A percentile compares a stretch with the other conserved stretches of the same genome.
These are phyloP conservation scores for Takifugu rubripes DNA, from an alignment of 2,797 vertebrate genomes.

Conservation along the genomic window DNA sequence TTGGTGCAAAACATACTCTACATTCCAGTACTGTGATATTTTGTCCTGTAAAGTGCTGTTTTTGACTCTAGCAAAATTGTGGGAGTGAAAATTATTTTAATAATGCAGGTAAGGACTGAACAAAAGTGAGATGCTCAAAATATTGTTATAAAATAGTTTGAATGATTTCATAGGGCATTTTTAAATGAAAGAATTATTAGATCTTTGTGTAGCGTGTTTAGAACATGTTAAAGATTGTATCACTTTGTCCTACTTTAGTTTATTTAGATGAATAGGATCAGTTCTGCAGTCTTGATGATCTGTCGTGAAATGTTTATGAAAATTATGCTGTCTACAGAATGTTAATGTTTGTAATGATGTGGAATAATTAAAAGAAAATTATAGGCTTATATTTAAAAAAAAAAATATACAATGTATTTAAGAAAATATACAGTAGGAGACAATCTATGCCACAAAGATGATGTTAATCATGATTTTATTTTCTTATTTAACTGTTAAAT, in stretches of 20 bases:
- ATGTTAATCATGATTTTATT: slow-evolving; percentile 74
- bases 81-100: slow-evolving; percentile 60
- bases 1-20: slow-evolving; percentile 63
- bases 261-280: slow-evolving; percentile 45
- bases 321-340: slow-evolving; percentile 55
- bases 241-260: slow-evolving; percentile 44
- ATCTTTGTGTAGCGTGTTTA: slow-evolving; percentile 46
- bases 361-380: slow-evolving; percentile 48
- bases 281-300: slow-evolving; percentile 46
- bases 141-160: slow-evolving; percentile 34
- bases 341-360: slow-evolving; percentile 58
- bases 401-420: slow-evolving; percentile 42
- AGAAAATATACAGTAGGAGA: slow-evolving; percentile 56
- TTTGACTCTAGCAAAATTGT: slow-evolving; percentile 65
- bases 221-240: slow-evolving; percentile 37
- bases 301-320: slow-evolving; percentile 50
- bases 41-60: slow-evolving; percentile 75
- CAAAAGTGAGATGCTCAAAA: slow-evolving; percentile 28
- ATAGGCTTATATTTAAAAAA: slow-evolving; percentile 39
- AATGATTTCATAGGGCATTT: slow-evolving; percentile 52
- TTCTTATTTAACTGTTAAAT: slow-evolving; percentile 72
- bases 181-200: slow-evolving; percentile 37
- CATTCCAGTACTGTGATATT: slow-evolving; percentile 69
- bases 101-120: slow-evolving; percentile 42
- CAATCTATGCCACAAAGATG: slow-evolving; percentile 76